phyloP scores from a whole-genome alignment of 1,140 invertebrate species.

The Psilanteris sp. region DNA sequence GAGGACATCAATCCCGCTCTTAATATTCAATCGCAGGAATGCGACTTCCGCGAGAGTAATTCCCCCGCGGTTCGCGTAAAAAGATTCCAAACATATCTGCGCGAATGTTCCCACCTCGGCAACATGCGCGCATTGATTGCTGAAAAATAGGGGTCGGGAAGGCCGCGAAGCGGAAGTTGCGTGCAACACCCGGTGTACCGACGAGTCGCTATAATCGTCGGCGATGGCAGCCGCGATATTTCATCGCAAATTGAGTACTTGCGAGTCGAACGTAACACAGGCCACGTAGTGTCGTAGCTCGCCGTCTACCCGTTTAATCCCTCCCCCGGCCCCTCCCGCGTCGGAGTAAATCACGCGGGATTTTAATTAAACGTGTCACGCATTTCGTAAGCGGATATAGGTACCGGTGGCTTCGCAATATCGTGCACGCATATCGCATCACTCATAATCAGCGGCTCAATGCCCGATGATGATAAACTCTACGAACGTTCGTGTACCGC shows the following conservation, averaged over 20 bases:
- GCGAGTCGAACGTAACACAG: constrained; percentile 71
- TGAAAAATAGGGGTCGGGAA: constrained; percentile 47
- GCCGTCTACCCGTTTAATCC: constrained; percentile 17
- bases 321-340: constrained; percentile 10
- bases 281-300: constrained; percentile 64
- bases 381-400: constrained; percentile 73
- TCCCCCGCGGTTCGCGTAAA: neutral
- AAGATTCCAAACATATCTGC: constrained; percentile 40
- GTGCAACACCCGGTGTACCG: constrained; percentile 66
- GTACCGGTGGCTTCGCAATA: constrained; percentile 62
- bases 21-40: constrained; percentile 15
- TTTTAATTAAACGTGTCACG: constrained; percentile 78
- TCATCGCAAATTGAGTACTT: constrained; percentile 74
- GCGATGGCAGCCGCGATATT: constrained; percentile 69
- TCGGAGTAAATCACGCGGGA: constrained; percentile 73
- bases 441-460: constrained; percentile 70
- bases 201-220: constrained; percentile 70
- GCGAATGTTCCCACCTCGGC: constrained; percentile 34
- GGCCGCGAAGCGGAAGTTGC: constrained; percentile 68
- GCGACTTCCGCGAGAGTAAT: neutral
- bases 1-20: too few relatives aligned
- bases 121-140: constrained; percentile 14
- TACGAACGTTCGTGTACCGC: constrained; percentile 22
- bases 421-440: constrained; percentile 74
- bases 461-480: constrained; percentile 44